A percentile compares a stretch with the other conserved stretches of the same genome.
These are phyloP conservation scores for Fundulus diaphanus DNA, from an alignment of 2,797 vertebrate species.

Conservation along the genomic window DNA sequence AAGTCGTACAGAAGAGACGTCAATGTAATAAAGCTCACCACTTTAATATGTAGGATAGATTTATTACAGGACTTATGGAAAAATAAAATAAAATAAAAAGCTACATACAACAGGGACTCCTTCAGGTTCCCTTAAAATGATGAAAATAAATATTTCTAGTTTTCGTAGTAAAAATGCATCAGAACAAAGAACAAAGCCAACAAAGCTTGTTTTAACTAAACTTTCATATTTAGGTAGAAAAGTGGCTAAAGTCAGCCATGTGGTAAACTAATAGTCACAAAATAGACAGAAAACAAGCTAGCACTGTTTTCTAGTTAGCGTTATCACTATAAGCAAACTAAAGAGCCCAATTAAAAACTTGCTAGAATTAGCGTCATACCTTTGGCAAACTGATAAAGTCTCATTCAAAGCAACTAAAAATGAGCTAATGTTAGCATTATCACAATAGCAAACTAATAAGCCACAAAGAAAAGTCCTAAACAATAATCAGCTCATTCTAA, in stretches of 20 bases:
- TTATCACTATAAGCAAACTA: too few relatives aligned
- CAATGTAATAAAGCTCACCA: constrained; percentile 45
- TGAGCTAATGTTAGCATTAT: neutral
- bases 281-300: too few relatives aligned
- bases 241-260: neutral
- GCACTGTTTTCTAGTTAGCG: too few relatives aligned
- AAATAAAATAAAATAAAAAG: neutral
- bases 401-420: neutral
- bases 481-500: neutral
- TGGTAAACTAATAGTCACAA: neutral
- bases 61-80: constrained; percentile 14
- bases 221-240: neutral
- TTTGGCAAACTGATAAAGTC: too few relatives aligned
- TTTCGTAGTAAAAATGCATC: neutral
- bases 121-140: neutral
- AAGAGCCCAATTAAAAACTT: too few relatives aligned
- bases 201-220: neutral
- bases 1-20: constrained; percentile 31
- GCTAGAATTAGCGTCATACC: too few relatives aligned
- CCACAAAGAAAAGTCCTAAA: neutral
- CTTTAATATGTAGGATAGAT: constrained; percentile 54
- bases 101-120: constrained; percentile 11
- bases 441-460: neutral
- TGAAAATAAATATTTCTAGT: neutral
- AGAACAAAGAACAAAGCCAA: neutral